phyloP scores from a whole-genome alignment of 2,113 vertebrate species.

The Oreamnos americanus region DNA sequence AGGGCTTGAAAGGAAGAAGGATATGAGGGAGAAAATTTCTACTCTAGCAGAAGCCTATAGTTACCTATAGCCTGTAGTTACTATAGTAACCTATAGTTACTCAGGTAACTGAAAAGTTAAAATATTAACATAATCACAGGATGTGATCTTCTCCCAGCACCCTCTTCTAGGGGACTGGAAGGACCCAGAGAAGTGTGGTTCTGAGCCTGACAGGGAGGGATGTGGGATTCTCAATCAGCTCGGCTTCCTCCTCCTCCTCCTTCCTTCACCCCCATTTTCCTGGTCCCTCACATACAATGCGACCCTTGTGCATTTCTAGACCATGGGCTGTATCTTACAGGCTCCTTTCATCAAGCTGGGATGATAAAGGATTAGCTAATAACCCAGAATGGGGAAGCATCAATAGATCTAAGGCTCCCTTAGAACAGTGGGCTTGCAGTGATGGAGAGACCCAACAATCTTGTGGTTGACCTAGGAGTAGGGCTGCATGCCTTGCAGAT shows the following conservation, averaged over 20 bases:
- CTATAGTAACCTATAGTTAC: too few species aligned
- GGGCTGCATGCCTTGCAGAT: fast-evolving
- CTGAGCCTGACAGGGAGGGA: not conserved
- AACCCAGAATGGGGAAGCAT: not conserved
- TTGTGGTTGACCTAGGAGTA: not conserved
- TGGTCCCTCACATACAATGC: fast-evolving
- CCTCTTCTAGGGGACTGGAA: not conserved
- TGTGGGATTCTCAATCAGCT: not conserved
- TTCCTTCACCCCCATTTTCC: not conserved
- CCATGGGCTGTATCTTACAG: too few species aligned
- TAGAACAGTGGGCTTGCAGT: not conserved
- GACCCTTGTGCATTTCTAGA: not conserved
- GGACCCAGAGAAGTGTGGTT: not conserved
- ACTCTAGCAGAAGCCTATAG: too few species aligned
- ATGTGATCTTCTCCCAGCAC: not conserved
- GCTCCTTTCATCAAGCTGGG: not conserved
- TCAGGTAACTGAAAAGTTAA: not conserved
- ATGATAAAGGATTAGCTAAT: not conserved
- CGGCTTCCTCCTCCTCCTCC: not conserved
- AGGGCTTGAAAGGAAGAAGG: not conserved
- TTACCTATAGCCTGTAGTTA: too few species aligned
- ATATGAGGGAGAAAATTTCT: not conserved
- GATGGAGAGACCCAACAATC: not conserved
- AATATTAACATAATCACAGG: not conserved
- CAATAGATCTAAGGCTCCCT: not conserved